Conservation (phyloP, 2,113 vertebrate species). For the Nipponia nippon region DNA sequence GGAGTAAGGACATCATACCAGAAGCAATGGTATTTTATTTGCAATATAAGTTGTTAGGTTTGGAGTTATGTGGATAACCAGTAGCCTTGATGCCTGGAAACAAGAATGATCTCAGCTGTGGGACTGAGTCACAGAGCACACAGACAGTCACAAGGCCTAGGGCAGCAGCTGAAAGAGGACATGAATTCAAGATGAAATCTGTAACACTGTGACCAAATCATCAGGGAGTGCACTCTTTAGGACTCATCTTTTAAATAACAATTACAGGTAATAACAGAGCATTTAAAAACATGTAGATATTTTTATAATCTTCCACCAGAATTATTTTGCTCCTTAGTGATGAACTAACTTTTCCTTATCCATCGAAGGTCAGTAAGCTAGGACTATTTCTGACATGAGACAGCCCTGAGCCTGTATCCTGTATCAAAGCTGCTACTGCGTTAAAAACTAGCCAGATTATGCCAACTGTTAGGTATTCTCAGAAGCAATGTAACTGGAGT, state of each 20-base stretch:
- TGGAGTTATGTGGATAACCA: not conserved
- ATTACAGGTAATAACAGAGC: conserved; percentile 1
- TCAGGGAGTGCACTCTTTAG: not conserved
- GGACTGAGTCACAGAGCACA: not conserved
- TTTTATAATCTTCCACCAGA: not conserved
- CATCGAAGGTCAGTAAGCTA: not conserved
- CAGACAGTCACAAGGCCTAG: not conserved
- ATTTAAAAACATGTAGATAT: not conserved
- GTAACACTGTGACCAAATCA: not conserved
- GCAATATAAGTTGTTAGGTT: not conserved
- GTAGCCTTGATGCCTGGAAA: not conserved
- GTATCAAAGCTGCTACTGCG: not conserved
- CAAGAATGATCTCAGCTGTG: not conserved
- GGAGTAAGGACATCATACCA: not conserved
- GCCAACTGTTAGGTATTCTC: not conserved
- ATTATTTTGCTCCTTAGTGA: not conserved
- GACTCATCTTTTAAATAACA: not conserved
- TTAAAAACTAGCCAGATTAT: not conserved
- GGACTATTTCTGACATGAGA: not conserved
- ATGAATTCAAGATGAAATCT: not conserved
- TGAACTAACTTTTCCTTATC: not conserved
- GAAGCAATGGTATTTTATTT: not conserved
- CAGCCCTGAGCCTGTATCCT: not conserved
- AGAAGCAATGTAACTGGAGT: not conserved
- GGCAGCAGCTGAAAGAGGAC: not conserved